phyloP scores from a whole-genome alignment of 2,797 vertebrate genomes.

The Acridotheres tristis region DNA sequence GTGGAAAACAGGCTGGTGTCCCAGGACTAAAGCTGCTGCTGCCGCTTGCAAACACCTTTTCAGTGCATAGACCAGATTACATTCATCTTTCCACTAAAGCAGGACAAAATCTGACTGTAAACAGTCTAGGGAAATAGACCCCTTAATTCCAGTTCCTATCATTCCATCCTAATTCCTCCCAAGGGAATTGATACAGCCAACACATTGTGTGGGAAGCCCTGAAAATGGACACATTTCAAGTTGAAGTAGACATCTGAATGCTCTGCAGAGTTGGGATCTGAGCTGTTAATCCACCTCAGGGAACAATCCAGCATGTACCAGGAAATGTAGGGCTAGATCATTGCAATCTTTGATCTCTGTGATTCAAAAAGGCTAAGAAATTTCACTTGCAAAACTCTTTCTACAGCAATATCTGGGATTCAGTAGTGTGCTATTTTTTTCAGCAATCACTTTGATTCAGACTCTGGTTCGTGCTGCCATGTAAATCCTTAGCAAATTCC shows the following conservation, averaged over 20 bases:
- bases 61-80: background rate
- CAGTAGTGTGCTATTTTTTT: background rate
- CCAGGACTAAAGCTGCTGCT: background rate
- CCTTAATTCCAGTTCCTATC: background rate
- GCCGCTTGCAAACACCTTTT: background rate
- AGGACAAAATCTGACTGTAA: background rate
- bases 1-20: background rate
- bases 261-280: background rate
- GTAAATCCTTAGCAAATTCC: background rate
- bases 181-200: background rate
- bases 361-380: background rate
- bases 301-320: background rate
- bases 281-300: background rate
- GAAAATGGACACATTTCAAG: background rate
- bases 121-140: background rate
- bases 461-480: background rate
- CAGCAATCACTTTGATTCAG: background rate
- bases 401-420: background rate
- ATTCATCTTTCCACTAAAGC: background rate
- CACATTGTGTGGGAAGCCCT: background rate
- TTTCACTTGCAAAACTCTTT: background rate
- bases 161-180: background rate
- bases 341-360: background rate
- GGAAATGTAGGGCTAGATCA: background rate
- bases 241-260: background rate